Conservation (phyloP, 2,113 vertebrate species). For the Centropus unirufus region DNA sequence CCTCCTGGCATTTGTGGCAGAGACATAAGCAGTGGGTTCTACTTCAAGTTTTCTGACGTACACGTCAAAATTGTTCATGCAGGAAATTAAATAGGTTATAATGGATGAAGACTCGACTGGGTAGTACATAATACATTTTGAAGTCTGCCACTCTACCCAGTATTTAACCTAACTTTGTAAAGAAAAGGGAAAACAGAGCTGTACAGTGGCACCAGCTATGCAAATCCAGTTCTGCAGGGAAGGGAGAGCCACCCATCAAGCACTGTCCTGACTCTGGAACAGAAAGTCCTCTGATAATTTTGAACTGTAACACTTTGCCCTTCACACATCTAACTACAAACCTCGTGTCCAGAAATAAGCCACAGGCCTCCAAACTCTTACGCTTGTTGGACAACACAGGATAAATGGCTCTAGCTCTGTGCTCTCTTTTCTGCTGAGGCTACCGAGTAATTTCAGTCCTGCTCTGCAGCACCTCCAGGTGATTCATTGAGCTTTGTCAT, state of each 20-base stretch:
- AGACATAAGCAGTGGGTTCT: not conserved
- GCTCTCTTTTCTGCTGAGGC: not conserved
- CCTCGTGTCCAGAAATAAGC: not conserved
- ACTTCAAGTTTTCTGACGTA: not conserved
- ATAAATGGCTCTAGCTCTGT: not conserved
- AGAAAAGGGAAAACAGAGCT: not conserved
- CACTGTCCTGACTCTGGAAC: not conserved
- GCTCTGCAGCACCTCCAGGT: not conserved
- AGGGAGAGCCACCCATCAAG: accelerated
- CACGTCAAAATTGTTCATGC: not conserved
- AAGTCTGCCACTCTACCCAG: not conserved
- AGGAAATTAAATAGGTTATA: not conserved
- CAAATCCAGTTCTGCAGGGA: not conserved
- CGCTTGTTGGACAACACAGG: accelerated
- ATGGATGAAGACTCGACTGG: not conserved
- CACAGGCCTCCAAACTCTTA: not conserved
- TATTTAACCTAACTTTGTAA: not conserved
- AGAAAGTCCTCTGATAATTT: not conserved
- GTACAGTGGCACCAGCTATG: not conserved
- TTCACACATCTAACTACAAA: not conserved
- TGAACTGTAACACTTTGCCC: not conserved
- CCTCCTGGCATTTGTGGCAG: not conserved
- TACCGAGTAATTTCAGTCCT: accelerated
- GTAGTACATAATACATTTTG: not conserved
- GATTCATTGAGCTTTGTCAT: not conserved